phyloP scores from a whole-genome alignment of 2,888 invertebrate species.

The Drosophila nr. perissopoda region DNA sequence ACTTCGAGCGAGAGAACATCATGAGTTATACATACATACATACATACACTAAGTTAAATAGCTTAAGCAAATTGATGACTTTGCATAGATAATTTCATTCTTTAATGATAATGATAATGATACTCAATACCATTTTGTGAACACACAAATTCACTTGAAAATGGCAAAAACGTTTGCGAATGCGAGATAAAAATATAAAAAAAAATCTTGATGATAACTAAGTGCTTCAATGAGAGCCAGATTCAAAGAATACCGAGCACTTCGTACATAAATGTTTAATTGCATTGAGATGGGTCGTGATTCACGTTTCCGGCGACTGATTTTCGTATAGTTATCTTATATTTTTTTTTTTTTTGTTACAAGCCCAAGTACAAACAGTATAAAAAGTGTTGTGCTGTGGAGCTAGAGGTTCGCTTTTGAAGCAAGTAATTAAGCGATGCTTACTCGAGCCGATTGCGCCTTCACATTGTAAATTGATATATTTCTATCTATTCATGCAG shows the following conservation, averaged over 20 bases:
- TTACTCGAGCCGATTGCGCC: not conserved
- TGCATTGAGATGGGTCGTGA: slow-evolving; percentile 18
- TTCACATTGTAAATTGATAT: not conserved
- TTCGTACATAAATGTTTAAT: not conserved
- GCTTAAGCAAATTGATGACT: not conserved
- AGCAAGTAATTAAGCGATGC: not conserved
- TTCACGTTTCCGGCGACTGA: slow-evolving; percentile 33
- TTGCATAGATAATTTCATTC: not conserved
- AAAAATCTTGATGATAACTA: not conserved
- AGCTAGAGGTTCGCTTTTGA: not conserved
- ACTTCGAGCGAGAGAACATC: not conserved
- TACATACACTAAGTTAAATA: not conserved
- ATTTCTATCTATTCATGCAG: slow-evolving; percentile 23
- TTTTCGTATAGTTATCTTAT: slow-evolving; percentile 8
- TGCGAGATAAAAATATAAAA: not conserved
- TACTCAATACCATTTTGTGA: not conserved
- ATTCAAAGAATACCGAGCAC: not conserved
- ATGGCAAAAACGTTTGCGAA: not conserved
- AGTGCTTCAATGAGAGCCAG: not conserved
- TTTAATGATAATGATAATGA: not conserved
- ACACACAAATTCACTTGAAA: not conserved
- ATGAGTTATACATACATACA: slow-evolving; percentile 5
- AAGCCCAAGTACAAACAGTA: not conserved
- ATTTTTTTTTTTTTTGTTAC: not conserved
- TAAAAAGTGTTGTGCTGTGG: not conserved